These are phyloP conservation scores for Leucoraja ocellata DNA, from an alignment of 2,797 vertebrate genomes.

Conservation along the genomic window DNA sequence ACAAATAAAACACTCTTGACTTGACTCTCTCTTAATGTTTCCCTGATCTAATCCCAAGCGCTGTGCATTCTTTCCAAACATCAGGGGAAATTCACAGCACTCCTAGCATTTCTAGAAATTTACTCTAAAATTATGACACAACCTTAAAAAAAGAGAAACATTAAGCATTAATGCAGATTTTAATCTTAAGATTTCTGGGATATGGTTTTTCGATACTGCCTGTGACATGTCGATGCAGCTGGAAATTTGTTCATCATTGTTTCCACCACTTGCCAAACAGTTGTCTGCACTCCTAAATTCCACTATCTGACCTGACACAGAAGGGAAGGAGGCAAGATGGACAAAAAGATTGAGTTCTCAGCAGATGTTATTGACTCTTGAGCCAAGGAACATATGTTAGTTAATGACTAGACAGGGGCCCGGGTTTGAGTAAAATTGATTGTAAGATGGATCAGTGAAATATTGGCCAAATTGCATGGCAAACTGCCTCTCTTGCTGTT, in stretches of 20 bases:
- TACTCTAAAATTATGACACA: not conserved
- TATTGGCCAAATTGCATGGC: not conserved
- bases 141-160: not conserved
- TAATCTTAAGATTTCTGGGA: not conserved
- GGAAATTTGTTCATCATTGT: not conserved
- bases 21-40: not conserved
- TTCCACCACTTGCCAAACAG: not conserved
- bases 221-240: not conserved
- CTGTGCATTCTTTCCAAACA: not conserved
- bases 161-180: not conserved
- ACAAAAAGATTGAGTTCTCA: not conserved
- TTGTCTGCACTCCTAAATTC: not conserved
- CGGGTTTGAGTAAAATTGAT: constrained; percentile 25
- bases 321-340: not conserved
- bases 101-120: not conserved
- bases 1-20: too few relatives aligned
- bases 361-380: constrained; percentile 8
- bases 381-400: not conserved
- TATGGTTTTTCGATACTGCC: not conserved
- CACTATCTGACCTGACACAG: not conserved
- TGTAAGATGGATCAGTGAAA: constrained; percentile 11
- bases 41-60: not conserved
- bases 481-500: not conserved
- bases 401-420: not conserved
- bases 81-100: not conserved